Evolutionary conservation across 2,113 vertebrate species (phyloP), one percentile per base, ranked within the genome.

Genomic region (Apeltes quadracus): DNA sequence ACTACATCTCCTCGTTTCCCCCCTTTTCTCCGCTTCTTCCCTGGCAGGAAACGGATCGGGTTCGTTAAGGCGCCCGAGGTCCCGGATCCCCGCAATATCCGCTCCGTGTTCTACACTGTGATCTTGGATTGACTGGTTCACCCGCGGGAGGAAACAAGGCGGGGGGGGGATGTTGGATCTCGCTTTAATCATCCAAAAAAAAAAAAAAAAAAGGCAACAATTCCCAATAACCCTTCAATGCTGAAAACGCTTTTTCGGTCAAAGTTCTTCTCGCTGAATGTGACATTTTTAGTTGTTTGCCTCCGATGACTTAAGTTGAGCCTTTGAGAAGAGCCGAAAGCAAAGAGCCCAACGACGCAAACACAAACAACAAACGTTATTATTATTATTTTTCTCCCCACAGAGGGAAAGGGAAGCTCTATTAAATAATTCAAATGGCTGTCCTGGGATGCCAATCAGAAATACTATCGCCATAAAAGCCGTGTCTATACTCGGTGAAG

Each of bases 351-450:
- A 70, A 74, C 65, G 84, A 87, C 78, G 75, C 77, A 83, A 64
- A 81, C 71, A 67, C 70, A 80, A 62, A 75, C 85, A 91, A 91
- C 78, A 88, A 84, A 87, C 72, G 85, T 79, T 84, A 82, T 75
- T 84, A 36, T 88, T 74, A 65, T 69, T 74, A 65, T 69, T 85
- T 76, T 76, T 85, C 59, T 12, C 75, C 74, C 71, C 77, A 79
- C 79, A 79, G 50, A 78, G n/a, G 84, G 82, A 79, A 89, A 87
- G 63, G 72, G 80, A 75, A 71, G 83, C 80, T 85, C 84, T 90
- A 86, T 93, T 94, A 92, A 94, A 94, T 93, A 92, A 94, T 94
- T 94, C 89, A 94, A 92, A 92, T 84, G 84, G 83, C 76, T 92
- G 91, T 90, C 89, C 89, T 92, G 84, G 83, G 89, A 90, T 91